Conservation (phyloP, 2,888 invertebrate species). For the Phalangium opilio region DNA sequence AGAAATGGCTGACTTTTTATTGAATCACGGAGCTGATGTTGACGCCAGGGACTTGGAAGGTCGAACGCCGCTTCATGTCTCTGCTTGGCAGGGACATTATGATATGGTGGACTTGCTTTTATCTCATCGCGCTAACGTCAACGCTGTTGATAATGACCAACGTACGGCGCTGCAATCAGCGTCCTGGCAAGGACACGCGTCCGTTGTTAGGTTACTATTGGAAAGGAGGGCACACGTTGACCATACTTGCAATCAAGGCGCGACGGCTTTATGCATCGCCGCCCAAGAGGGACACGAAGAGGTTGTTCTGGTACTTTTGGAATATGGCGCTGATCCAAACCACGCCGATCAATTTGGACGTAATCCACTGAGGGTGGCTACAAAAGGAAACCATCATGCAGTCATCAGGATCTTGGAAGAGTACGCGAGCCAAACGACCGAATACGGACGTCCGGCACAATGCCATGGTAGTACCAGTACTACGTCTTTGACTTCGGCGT, state of each 20-base stretch:
- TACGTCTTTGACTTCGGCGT: conserved; percentile 21
- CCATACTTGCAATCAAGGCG: conserved; percentile 67
- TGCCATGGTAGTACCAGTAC: conserved; percentile 14
- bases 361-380: conserved; percentile 58
- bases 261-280: conserved; percentile 81
- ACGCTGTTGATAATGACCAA: conserved; percentile 70
- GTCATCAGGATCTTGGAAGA: conserved; percentile 15
- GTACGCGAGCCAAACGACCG: conserved; percentile 7
- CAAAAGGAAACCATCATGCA: conserved; percentile 69
- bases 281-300: conserved; percentile 91
- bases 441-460: not conserved
- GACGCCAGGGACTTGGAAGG: conserved; percentile 82
- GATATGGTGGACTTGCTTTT: conserved; percentile 79
- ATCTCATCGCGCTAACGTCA: conserved; percentile 67
- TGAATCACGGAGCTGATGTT: conserved; percentile 45
- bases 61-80: conserved; percentile 73
- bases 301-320: conserved; percentile 53
- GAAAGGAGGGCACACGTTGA: conserved; percentile 66
- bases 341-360: conserved; percentile 35
- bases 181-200: conserved; percentile 84
- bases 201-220: conserved; percentile 58
- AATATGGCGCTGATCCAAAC: conserved; percentile 33
- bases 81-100: conserved; percentile 84
- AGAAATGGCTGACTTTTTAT: conserved; percentile 21
- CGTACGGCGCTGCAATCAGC: conserved; percentile 86